Conservation (phyloP, 2,113 vertebrate species). For the Hippocampus zosterae region DNA sequence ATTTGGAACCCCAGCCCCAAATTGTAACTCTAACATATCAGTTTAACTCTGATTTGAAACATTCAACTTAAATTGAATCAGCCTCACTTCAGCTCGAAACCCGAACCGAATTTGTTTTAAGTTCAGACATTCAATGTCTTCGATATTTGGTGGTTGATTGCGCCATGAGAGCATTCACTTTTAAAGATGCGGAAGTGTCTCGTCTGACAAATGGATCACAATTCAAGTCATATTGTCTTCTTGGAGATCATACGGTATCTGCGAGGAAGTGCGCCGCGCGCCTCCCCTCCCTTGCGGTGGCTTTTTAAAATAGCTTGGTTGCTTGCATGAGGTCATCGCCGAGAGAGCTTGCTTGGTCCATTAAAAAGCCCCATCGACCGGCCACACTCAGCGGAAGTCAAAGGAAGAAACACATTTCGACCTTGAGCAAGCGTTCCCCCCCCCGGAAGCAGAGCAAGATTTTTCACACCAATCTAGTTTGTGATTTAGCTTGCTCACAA, state of each 20-base stretch:
- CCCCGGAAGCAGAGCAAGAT: neutral
- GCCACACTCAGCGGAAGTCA: slow-evolving; percentile 29
- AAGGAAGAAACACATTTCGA: neutral
- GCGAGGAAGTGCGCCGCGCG: slow-evolving; percentile 2
- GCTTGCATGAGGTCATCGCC: slow-evolving; percentile 49
- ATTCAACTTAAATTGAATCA: too few relatives aligned
- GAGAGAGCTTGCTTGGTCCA: slow-evolving; percentile 23
- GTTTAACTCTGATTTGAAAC: too few relatives aligned
- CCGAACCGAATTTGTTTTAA: too few relatives aligned
- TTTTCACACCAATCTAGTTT: neutral
- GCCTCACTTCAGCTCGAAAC: too few relatives aligned
- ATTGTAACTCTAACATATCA: too few relatives aligned
- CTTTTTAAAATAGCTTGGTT: slow-evolving; percentile 52
- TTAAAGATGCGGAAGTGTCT: neutral
- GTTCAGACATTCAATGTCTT: too few relatives aligned
- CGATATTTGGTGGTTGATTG: too few relatives aligned
- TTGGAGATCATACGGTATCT: neutral
- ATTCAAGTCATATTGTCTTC: neutral
- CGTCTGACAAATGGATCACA: neutral
- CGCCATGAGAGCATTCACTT: too few relatives aligned
- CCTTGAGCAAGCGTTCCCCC: too few relatives aligned
- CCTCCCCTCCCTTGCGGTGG: slow-evolving; percentile 11
- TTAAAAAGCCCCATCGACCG: slow-evolving; percentile 37
- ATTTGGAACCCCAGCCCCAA: too few relatives aligned
- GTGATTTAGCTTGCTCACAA: too few relatives aligned